A percentile compares a stretch with the other conserved stretches of the same genome.
Conservation (phyloP, 2,797 vertebrate genomes). For the Sebastes minor region DNA sequence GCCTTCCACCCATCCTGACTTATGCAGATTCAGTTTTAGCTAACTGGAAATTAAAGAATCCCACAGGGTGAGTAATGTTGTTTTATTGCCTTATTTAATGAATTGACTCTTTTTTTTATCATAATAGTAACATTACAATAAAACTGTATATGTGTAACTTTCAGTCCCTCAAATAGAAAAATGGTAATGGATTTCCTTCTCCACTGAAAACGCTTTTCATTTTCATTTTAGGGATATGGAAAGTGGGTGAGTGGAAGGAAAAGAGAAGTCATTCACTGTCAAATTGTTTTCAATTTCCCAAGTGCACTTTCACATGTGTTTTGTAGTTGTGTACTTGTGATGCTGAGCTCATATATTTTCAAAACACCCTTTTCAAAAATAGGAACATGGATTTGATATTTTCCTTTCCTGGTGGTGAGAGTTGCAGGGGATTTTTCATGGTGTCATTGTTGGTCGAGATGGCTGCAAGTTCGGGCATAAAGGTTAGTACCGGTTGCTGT, state of each 20-base stretch:
- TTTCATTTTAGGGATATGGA: slow-evolving; percentile 67
- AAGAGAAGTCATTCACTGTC: not conserved
- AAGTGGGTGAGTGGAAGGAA: slow-evolving; percentile 48
- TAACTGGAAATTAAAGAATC: slow-evolving; percentile 90
- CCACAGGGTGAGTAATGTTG: slow-evolving; percentile 78
- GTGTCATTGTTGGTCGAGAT: slow-evolving; percentile 89
- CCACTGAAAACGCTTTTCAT: not conserved
- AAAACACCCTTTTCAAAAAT: slow-evolving; percentile 27
- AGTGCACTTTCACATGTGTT: not conserved
- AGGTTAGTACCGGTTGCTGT: slow-evolving; percentile 70
- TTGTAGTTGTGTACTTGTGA: not conserved
- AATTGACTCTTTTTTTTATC: not conserved
- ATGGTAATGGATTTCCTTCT: not conserved
- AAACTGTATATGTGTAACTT: not conserved
- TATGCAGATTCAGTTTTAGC: slow-evolving; percentile 87
- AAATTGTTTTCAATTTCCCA: not conserved
- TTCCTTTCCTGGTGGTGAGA: slow-evolving; percentile 86
- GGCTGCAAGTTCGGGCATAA: slow-evolving; percentile 86
- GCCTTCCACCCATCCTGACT: slow-evolving; percentile 88
- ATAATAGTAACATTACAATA: not conserved
- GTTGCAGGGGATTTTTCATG: slow-evolving; percentile 85
- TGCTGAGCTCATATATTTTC: not conserved
- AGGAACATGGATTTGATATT: slow-evolving; percentile 90
- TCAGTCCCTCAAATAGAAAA: not conserved
- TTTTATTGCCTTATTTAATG: not conserved